Evolutionary conservation across 2,888 invertebrate species (phyloP).

Genomic region (Mesorhabditis belari): DNA sequence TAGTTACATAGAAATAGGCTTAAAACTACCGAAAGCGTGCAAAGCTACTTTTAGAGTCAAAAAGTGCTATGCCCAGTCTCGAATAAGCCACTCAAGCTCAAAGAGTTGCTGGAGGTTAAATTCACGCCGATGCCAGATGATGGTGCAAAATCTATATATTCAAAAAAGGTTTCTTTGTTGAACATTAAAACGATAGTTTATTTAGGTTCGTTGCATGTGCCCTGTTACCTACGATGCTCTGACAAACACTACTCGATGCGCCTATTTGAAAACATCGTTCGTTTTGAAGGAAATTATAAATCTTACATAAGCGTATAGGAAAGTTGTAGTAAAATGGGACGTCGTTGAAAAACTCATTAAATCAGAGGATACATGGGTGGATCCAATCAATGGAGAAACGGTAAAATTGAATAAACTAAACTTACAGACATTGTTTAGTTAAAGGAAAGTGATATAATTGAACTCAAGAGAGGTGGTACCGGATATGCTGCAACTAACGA

Average conservation of each 20-base stretch:
- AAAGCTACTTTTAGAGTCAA: constrained; percentile 62
- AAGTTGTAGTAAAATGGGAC: constrained; percentile 88
- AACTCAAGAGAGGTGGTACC: constrained; percentile 80
- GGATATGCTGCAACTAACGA: constrained; percentile 47
- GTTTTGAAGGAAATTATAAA: neutral
- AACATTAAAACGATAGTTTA: neutral
- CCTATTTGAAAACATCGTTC: constrained; percentile 78
- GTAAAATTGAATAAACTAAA: constrained; percentile 4
- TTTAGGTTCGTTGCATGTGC: constrained; percentile 78
- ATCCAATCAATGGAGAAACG: constrained; percentile 77
- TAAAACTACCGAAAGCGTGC: no score
- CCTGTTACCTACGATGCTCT: constrained; percentile 92
- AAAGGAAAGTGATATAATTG: constrained; percentile 80
- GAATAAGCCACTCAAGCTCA: constrained; percentile 75
- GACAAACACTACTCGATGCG: constrained; percentile 86
- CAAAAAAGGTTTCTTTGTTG: constrained; percentile 2
- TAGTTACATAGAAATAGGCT: neutral
- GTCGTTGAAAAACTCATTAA: constrained; percentile 91
- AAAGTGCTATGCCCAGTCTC: constrained; percentile 77
- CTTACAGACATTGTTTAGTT: constrained; percentile 4
- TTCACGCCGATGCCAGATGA: constrained; percentile 82
- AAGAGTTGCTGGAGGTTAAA: constrained; percentile 83
- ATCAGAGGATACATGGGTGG: constrained; percentile 78
- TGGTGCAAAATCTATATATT: constrained; percentile 60
- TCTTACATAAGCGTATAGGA: no score